Conservation (phyloP, 2,113 vertebrate genomes). For the Corvus moneduloides region DNA sequence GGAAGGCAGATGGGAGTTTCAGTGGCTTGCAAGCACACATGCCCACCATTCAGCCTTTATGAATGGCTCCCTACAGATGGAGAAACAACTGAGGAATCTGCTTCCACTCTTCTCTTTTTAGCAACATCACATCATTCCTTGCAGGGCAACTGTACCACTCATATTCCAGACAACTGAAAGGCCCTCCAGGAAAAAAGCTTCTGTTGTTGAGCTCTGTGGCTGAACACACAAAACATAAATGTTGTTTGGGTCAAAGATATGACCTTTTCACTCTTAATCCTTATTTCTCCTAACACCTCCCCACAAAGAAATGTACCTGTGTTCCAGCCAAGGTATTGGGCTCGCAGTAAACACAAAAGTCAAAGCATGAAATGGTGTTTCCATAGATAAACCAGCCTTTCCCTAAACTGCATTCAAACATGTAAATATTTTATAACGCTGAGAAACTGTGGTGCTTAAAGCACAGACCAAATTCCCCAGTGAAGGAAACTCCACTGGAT, state of each 20-base stretch:
- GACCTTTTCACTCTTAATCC: background rate
- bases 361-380: background rate
- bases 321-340: background rate
- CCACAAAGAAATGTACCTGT: background rate
- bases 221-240: background rate
- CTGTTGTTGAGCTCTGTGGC: background rate
- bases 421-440: background rate
- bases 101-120: background rate
- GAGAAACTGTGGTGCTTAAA: background rate
- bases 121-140: background rate
- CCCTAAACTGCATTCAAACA: background rate
- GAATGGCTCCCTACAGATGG: slow-evolving; percentile 52
- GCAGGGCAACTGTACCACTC: background rate
- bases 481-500: background rate
- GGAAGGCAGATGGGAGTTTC: slow-evolving; percentile 55
- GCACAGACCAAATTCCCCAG: background rate
- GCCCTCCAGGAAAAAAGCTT: background rate
- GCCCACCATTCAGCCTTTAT: slow-evolving; percentile 18
- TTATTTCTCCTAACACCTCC: background rate
- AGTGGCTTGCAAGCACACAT: background rate
- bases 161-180: background rate
- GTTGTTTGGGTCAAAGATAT: background rate
- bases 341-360: background rate
- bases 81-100: background rate
- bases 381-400: background rate